Conservation (phyloP, 2,888 invertebrate genomes). For the Rhimphoctona megacephalus region DNA sequence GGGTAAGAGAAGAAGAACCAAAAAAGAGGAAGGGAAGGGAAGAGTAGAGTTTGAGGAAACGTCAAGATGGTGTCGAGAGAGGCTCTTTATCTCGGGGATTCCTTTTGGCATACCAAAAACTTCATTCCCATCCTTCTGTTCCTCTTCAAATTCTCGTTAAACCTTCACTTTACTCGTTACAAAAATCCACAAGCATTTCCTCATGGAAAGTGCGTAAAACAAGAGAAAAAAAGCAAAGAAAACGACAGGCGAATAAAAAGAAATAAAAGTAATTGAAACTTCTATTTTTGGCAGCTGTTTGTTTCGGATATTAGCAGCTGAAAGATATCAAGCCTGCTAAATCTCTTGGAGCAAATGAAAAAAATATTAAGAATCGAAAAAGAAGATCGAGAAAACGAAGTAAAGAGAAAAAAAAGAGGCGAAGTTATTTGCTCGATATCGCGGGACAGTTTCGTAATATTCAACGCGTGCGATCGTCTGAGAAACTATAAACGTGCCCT, state of each 20-base stretch:
- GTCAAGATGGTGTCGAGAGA: neutral
- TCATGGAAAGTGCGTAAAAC: neutral
- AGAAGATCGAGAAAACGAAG: neutral
- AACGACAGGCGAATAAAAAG: neutral
- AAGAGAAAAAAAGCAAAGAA: neutral
- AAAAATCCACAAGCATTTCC: neutral
- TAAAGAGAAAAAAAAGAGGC: neutral
- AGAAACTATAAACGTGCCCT: slow-evolving; percentile 42
- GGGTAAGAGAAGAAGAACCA: neutral
- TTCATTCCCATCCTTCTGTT: neutral
- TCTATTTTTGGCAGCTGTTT: neutral
- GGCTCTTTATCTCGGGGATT: slow-evolving; percentile 20
- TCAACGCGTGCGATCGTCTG: slow-evolving; percentile 32
- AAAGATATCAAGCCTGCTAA: too few relatives aligned
- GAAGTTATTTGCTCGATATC: neutral
- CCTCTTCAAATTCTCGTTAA: slow-evolving; percentile 18
- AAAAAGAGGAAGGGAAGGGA: neutral
- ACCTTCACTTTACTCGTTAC: slow-evolving; percentile 1
- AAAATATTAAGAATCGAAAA: neutral
- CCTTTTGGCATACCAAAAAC: slow-evolving; percentile 8
- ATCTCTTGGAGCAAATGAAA: neutral
- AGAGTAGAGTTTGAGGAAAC: neutral
- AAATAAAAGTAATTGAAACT: neutral
- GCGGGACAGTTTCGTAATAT: slow-evolving; percentile 21
- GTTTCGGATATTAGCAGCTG: neutral